A percentile compares a stretch with the other conserved stretches of the same genome.
These are phyloP conservation scores for Cotesia glomerata DNA, from an alignment of 1,140 invertebrate genomes.

Conservation along the genomic window DNA sequence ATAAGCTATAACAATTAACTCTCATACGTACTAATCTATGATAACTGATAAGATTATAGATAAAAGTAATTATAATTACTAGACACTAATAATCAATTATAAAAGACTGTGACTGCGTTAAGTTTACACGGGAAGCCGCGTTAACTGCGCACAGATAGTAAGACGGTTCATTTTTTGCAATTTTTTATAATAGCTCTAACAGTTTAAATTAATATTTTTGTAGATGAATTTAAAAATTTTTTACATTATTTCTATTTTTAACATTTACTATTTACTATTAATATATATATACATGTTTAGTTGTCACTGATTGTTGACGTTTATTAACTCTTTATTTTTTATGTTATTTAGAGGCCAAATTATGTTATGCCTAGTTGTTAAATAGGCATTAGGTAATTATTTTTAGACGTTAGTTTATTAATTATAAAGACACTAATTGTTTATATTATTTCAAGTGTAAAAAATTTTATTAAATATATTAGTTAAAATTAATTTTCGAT, in stretches of 20 bases:
- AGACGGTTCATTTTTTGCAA: not conserved
- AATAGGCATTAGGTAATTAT: not conserved
- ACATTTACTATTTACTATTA: too few relatives aligned
- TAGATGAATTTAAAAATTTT: too few relatives aligned
- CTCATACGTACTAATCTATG: not conserved
- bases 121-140: not conserved
- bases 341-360: not conserved
- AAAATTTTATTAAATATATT: too few relatives aligned
- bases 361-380: not conserved
- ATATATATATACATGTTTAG: too few relatives aligned
- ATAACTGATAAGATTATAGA: not conserved
- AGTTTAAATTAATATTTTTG: not conserved
- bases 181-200: not conserved
- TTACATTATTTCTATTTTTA: too few relatives aligned
- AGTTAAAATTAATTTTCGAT: too few relatives aligned
- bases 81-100: not conserved
- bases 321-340: not conserved
- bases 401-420: too few relatives aligned
- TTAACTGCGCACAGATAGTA: not conserved
- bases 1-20: not conserved
- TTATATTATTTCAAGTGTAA: too few relatives aligned
- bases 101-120: conserved; percentile 8
- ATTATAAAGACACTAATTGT: too few relatives aligned
- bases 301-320: not conserved
- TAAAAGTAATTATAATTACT: not conserved